Conservation (phyloP, 2,888 invertebrate species). For the Smittia sp. region DNA sequence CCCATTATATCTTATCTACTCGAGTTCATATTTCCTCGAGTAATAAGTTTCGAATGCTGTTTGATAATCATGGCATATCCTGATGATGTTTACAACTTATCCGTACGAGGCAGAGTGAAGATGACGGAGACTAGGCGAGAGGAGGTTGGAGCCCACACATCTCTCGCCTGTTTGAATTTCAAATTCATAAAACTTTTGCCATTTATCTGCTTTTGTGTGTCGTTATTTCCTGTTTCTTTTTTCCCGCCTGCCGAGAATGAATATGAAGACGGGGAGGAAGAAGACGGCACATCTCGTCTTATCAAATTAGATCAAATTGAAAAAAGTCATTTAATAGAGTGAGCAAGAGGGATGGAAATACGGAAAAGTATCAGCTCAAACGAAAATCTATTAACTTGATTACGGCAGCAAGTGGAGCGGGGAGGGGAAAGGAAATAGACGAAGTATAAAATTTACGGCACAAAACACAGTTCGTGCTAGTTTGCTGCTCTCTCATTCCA, state of each 20-base stretch:
- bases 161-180: constrained; percentile 17
- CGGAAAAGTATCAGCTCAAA: background rate
- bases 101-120: background rate
- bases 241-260: background rate
- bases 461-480: no score
- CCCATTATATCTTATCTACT: constrained; percentile 9
- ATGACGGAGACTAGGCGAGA: background rate
- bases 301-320: constrained; percentile 36
- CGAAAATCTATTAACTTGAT: constrained; percentile 33
- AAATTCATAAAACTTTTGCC: constrained; percentile 38
- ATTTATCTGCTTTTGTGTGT: constrained; percentile 26
- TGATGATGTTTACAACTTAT: constrained; percentile 22
- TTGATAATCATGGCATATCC: constrained; percentile 32
- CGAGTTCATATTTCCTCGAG: constrained; percentile 23
- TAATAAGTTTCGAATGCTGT: constrained; percentile 31
- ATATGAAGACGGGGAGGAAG: background rate
- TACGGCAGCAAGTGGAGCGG: background rate
- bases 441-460: background rate
- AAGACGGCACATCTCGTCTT: constrained; percentile 26
- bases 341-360: background rate
- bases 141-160: no score
- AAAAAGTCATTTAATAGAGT: constrained; percentile 33
- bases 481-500: no score
- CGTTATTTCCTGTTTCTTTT: background rate
- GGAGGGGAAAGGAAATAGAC: background rate